Evolutionary conservation across 2,113 vertebrate species (phyloP).

Genomic region (Lanius collurio): DNA sequence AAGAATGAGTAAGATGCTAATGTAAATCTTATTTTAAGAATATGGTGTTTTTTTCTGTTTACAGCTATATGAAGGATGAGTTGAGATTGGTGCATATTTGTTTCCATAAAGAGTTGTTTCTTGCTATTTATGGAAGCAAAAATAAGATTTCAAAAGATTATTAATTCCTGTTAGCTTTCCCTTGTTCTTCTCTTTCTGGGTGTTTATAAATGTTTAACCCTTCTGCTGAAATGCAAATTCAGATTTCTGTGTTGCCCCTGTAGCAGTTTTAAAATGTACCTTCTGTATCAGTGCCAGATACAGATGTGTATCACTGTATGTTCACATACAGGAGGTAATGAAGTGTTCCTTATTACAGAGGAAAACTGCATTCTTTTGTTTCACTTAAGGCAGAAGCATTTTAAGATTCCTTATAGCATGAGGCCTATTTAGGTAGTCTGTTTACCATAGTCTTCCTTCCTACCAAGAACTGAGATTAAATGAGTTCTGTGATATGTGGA

Average conservation of each 20-base stretch:
- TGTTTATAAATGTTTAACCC: not conserved
- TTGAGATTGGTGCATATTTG: not conserved
- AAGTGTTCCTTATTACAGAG: not conserved
- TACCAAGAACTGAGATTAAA: not conserved
- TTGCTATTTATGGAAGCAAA: conserved; percentile 3
- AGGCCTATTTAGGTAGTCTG: not conserved
- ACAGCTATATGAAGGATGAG: not conserved
- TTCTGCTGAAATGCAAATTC: not conserved
- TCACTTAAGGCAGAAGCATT: not conserved
- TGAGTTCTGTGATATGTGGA: not conserved
- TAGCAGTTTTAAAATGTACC: not conserved
- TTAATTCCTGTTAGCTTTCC: not conserved
- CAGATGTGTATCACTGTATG: not conserved
- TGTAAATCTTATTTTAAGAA: not conserved
- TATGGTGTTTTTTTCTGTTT: not conserved
- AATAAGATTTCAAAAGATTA: not conserved
- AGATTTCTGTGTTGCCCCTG: not conserved
- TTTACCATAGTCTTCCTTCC: not conserved
- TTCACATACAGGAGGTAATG: not conserved
- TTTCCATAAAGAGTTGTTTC: not conserved
- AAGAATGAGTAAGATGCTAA: not conserved
- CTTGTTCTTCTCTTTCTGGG: not conserved
- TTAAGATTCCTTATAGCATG: not conserved
- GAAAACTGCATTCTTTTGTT: not conserved
- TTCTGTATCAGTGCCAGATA: not conserved